Base-by-base conservation (phyloP, 2,797 vertebrate genomes). In the Mionectes olivaceus region DNA sequence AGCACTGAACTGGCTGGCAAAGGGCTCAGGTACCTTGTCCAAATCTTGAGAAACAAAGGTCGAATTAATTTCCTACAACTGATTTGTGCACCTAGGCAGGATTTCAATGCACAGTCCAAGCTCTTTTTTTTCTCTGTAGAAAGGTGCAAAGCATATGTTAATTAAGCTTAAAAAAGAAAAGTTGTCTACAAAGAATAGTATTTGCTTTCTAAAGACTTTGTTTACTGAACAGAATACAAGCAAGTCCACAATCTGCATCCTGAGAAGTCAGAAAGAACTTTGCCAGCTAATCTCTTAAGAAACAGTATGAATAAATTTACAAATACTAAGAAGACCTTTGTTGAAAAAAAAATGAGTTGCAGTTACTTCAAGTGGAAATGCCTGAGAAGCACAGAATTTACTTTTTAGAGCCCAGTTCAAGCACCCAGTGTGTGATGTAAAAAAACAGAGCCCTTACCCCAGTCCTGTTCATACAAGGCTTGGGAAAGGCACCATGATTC, bases 401-500 rank as follows among this genome's bases (percentile, higher is more conserved):
- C 82, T 87, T 97, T 93, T 83, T 90, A 97, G 95, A 96, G 95
- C 87, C 87, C 87, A 89, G 60, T 88, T 97, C 95, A 98, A 97
- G 93, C 92, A 97, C 81, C 64, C 79, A 80, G 76, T 89, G 93
- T 91, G 92, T 90, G 93, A 96, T 81, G 93, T 80, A 96, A 97
- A 96, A 95, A 97, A 97, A 83, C 90, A 95, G 60, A 97, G 95
- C 96, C 98, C 97, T 98, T 98, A 98, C 97, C 97, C 98, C 98
- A 98, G 97, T 98, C 98, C 98, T 98, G 98, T 97, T 98, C 98
- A 98, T 98, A 98, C 97, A 98, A 98, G 98, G 98, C 98, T 98
- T 98, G 98, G 98, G 98, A 98, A 98, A 98, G 98, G 97, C 98
- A 98, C 97, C 97, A 94, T 97, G 96, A 98, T 97, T 98, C 98